Base-by-base conservation (phyloP, 2,113 vertebrate species). In the Callipepla californica region DNA sequence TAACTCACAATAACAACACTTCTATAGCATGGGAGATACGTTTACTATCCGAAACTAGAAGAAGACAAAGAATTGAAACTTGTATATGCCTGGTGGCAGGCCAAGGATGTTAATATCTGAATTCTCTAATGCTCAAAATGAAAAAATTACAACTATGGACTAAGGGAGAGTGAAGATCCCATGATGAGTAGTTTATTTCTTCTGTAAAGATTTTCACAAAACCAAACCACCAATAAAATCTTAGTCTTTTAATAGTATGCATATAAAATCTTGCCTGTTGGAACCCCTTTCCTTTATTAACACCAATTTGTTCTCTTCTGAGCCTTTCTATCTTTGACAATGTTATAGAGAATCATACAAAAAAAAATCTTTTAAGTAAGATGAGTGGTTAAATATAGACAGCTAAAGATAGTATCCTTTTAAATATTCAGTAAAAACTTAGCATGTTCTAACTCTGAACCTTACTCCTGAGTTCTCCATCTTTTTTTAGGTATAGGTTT, bases 381-480 rank as follows among this genome's bases (percentile, higher is more conserved):
- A 22, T 58, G 48, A 58, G 82, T 72, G 79, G 40, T 80, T 96
- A 96, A 93, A 95, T 92, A 95, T 93, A 96, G 87, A 62, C 23
- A 85, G 68, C 91, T 96, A 96, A 96, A 96, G 61, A 94, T 96
- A 96, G 94, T 45, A 92, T 77, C 83, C 47, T 94, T 94, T 96
- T 82, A 96, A 96, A 94, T 95, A 97, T 96, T 94, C 80, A 96
- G 50, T 72, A 85, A 96, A 93, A 94, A 93, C 63, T 48, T 77
- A 84, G 59, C 45, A 15, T 81, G 80, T 53, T 90, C 92, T 94
- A 74, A 78, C 68, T 95, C 78, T 97, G 94, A 96, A 96, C 91
- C 83, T 89, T 89, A 72, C 58, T 92, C 63, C 59, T 80, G 66
- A 88, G 85, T 90, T 96, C 80, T 92, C 85, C 3, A 68, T 94